Base-by-base conservation (phyloP, 2,113 vertebrate genomes). In the Gavia stellata region DNA sequence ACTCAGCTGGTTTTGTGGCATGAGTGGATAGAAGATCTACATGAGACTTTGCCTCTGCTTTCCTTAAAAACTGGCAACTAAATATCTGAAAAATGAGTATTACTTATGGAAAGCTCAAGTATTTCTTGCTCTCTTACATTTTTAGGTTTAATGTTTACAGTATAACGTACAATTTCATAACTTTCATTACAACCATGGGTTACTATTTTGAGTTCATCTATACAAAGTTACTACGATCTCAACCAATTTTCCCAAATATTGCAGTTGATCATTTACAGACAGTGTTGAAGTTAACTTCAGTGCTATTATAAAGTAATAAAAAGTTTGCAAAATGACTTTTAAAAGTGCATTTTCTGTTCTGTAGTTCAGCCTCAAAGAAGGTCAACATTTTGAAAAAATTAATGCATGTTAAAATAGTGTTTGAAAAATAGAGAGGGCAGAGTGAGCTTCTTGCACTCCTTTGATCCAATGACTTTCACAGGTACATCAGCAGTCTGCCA, bases 401-500 rank as follows among this genome's bases (percentile, higher is more conserved):
- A 97, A 96, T 96, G 97, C 87, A 86, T 94, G 93, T 96, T 94
- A 97, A 92, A 94, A 97, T 97, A 98, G 98, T 98, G 98, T 98
- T 97, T 97, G 88, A 86, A 96, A 98, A 96, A 81, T 91, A 97
- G 70, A 97, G 83, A 93, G 44, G 94, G 93, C 90, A 91, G 86
- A 95, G 86, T 91, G 87, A 91, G 84, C 87, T 52, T 90, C 91
- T 96, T 96, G 82, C 86, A 75, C 52, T 97, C 91, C 94, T 93
- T 85, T 40, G 79, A 96, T 95, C 63, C 55, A 58, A 86, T 36
- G 89, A 83, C 79, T 94, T 93, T 90, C 83, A 93, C 72, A 88
- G 95, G 92, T 92, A 40, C 75, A 95, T 99, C 98, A 99, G 97
- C 98, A 99, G 96, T 99, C 99, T 58, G 99, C 99, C 99, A 99